Evolutionary conservation across 2,888 invertebrate species (phyloP).

Genomic region (Agriopis aurantiaria): DNA sequence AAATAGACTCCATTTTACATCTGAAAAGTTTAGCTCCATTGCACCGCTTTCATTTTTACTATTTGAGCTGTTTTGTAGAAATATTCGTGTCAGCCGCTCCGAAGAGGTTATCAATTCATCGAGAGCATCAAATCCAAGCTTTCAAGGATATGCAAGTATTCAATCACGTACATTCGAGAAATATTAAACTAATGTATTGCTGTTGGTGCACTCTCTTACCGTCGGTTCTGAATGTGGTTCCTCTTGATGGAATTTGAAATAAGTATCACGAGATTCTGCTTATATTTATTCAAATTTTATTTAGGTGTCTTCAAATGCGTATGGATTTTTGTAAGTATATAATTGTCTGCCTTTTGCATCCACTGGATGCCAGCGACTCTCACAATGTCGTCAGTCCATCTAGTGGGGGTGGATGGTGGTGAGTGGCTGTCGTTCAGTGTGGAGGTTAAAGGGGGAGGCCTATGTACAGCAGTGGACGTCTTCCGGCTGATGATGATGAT

Average conservation of each 20-base stretch:
- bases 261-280: no score
- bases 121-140: constrained; percentile 24
- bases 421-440: no score
- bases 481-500: no score
- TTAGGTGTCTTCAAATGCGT: no score
- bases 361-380: no score
- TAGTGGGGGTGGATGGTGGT: no score
- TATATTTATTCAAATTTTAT: no score
- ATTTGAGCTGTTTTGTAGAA: constrained; percentile 20
- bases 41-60: background rate
- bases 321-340: no score
- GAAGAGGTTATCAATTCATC: constrained; percentile 30
- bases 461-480: no score
- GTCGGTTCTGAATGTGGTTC: background rate
- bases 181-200: constrained; percentile 20
- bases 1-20: background rate
- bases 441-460: no score
- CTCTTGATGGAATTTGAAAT: background rate
- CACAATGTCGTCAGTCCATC: no score
- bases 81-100: constrained; percentile 10
- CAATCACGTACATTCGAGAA: constrained; percentile 11
- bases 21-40: background rate
- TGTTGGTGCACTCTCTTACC: background rate
- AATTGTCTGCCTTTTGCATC: no score
- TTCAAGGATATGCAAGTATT: constrained; percentile 20